Evolutionary conservation across 2,113 vertebrate species (phyloP).

Genomic region (Rhinolophus sinicus): DNA sequence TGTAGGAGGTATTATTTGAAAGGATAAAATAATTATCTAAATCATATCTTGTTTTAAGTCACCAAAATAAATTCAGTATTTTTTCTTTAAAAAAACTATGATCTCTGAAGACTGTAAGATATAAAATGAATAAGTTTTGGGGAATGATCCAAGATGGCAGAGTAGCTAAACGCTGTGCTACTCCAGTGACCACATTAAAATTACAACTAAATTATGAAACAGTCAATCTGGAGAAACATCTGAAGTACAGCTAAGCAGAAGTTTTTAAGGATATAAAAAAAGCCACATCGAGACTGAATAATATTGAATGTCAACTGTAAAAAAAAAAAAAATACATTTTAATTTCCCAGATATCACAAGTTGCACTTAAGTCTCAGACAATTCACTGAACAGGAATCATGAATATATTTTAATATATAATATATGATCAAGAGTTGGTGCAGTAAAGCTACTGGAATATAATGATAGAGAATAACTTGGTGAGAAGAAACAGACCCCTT

Average conservation of each 20-base stretch:
- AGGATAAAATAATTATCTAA: slow-evolving; percentile 45
- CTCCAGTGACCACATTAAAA: no score
- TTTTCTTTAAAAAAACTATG: slow-evolving; percentile 25
- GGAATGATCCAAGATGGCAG: no score
- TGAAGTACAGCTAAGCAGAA: no score
- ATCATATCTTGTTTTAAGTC: slow-evolving; percentile 53
- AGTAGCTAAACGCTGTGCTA: no score
- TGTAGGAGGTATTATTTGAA: slow-evolving; percentile 57
- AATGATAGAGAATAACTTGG: not conserved
- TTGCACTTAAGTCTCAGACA: slow-evolving; percentile 29
- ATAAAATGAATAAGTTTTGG: not conserved
- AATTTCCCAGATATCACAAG: slow-evolving; percentile 35
- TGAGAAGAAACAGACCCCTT: not conserved
- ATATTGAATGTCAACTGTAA: not conserved
- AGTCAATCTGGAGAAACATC: no score
- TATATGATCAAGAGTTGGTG: not conserved
- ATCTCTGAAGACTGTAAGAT: slow-evolving; percentile 28
- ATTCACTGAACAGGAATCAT: slow-evolving; percentile 40
- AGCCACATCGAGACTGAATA: no score
- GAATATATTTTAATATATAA: slow-evolving; percentile 43
- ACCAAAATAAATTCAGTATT: slow-evolving; percentile 58
- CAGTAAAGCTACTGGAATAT: not conserved
- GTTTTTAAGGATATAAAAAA: no score
- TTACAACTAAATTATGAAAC: no score
- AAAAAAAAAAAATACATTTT: not conserved